A percentile compares a stretch with the other conserved stretches of the same genome.
phyloP scores from a whole-genome alignment of 2,888 invertebrate species.

The Tetranychus truncatus region DNA sequence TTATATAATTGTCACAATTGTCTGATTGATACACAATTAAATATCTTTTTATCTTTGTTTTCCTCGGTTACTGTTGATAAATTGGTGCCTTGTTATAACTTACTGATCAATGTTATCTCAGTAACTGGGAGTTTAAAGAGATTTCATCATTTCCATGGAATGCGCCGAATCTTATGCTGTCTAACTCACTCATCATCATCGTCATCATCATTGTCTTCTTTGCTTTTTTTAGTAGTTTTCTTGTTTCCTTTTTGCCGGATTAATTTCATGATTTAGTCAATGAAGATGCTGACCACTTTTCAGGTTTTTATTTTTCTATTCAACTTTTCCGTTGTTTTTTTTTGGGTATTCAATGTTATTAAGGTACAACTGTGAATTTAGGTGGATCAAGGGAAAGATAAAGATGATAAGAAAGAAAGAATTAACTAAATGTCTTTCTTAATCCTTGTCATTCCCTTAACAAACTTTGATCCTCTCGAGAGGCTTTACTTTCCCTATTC shows the following conservation, averaged over 20 bases:
- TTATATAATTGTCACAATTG: too few relatives aligned
- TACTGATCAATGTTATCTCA: not conserved
- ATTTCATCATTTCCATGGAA: not conserved
- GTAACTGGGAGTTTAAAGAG: not conserved
- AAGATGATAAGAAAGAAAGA: not conserved
- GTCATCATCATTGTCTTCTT: not conserved
- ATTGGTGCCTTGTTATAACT: not conserved
- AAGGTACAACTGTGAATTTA: not conserved
- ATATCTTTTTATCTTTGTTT: not conserved
- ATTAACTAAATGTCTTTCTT: not conserved
- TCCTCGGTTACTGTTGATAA: too few relatives aligned
- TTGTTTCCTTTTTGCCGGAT: too few relatives aligned
- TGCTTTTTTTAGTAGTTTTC: too few relatives aligned
- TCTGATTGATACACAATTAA: not conserved
- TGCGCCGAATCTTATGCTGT: not conserved
- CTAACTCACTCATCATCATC: not conserved
- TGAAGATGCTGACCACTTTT: not conserved
- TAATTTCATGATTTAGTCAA: not conserved
- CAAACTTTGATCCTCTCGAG: conserved; percentile 1
- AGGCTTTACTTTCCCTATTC: not conserved
- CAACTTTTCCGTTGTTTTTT: too few relatives aligned
- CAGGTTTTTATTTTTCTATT: not conserved
- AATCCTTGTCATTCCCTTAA: not conserved
- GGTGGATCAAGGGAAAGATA: not conserved
- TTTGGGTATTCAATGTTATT: not conserved